Evolutionary conservation across 2,888 invertebrate genomes (phyloP), one percentile per base, ranked within the genome.

Genomic region (Leucoma salicis): DNA sequence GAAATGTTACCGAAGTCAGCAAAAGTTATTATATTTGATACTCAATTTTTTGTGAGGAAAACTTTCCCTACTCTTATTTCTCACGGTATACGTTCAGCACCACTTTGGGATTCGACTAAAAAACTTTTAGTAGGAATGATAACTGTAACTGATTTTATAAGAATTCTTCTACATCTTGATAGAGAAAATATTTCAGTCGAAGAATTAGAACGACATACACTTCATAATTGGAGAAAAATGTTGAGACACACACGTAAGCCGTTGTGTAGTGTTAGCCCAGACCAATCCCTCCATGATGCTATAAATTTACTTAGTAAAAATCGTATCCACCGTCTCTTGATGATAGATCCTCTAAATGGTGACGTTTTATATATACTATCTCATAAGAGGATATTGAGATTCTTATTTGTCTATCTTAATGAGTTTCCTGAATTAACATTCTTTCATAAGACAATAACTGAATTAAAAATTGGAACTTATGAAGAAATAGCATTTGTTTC

Each of bases 1-100:
- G 89, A 89, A 74, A 88, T 89, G 39, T 70, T 89, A 56, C 89
- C 89, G 31, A 89, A 88, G 63, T 89, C 89, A 46, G 89, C 89
- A 39, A 89, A 89, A 77, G 84, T 89, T 27, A 89, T 89, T 42
- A 88, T 89, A 69, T 89, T 89, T 57, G 89, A 89, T 65, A 89
- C 89, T 21, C 83, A 87, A 58, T 89, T 89, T 69, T 78, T 78
- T 55, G 89, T 89, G 10, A 75, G 75, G 43, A 89, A 89, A 76
- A 86, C 89, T 3, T 89, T 89, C 74, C 85, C 87, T 15, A 87
- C 89, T 2, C 68, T 89, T 42, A 86, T 89, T 52, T 89, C 88
- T 16, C 87, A 89, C 48, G 89, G 89, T 33, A 89, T 89, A 52
- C 74, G 89, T 29, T 87, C 89, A 45, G 89, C 89, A 21, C 89